phyloP scores from a whole-genome alignment of 2,113 vertebrate genomes.

The Seriola quinqueradiata region DNA sequence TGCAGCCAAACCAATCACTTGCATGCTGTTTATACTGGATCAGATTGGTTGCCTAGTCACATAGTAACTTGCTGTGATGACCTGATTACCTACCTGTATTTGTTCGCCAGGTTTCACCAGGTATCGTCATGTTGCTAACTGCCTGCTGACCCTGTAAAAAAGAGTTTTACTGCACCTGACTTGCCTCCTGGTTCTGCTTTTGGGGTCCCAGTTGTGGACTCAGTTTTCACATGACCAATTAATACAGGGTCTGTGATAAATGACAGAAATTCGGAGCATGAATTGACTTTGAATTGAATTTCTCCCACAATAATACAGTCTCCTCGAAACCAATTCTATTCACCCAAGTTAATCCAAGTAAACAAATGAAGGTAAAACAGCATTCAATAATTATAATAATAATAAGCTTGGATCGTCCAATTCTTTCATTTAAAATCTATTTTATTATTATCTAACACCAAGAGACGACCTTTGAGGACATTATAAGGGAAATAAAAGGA shows the following conservation, averaged over 20 bases:
- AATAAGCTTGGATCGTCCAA: neutral
- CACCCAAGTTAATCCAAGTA: too few relatives aligned
- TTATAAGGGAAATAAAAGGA: neutral
- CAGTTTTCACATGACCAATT: too few relatives aligned
- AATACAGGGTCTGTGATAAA: neutral
- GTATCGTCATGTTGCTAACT: neutral
- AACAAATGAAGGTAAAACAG: neutral
- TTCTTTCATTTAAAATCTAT: neutral
- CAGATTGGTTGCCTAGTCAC: neutral
- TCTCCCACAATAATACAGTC: neutral
- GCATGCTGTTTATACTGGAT: too few relatives aligned
- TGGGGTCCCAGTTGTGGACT: too few relatives aligned
- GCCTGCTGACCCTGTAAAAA: neutral
- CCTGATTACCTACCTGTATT: neutral
- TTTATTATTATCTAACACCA: neutral
- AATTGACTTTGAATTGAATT: neutral
- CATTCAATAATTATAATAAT: neutral
- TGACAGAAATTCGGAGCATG: neutral
- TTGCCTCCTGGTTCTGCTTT: too few relatives aligned
- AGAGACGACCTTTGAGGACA: neutral
- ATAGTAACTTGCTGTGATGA: neutral
- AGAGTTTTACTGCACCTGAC: neutral
- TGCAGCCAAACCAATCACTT: neutral
- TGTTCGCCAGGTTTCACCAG: neutral
- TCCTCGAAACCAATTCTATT: neutral